phyloP scores from a whole-genome alignment of 1,140 invertebrate genomes.

The Trichonephila clavipes region DNA sequence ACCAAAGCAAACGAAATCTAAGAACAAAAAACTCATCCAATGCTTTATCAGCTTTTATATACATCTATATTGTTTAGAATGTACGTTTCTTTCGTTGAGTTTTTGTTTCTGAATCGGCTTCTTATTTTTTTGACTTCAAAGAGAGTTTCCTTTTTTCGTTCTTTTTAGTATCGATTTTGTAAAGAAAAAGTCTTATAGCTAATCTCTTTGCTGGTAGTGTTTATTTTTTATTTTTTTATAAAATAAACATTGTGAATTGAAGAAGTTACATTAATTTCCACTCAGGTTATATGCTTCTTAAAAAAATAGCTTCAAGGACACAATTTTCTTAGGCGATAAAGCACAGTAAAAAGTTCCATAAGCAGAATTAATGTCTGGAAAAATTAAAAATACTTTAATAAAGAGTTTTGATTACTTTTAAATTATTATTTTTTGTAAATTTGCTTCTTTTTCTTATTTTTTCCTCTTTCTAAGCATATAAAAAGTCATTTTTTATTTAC shows the following conservation, averaged over 20 bases:
- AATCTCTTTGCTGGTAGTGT: background rate
- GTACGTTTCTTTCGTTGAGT: background rate
- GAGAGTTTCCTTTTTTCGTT: background rate
- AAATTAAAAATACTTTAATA: too few species aligned
- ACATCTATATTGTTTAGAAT: slow-evolving; percentile 25
- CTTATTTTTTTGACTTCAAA: slow-evolving; percentile 24
- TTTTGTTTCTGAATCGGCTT: background rate
- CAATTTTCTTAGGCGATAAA: background rate
- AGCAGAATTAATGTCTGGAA: too few species aligned
- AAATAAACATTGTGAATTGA: background rate
- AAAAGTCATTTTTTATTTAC: too few species aligned
- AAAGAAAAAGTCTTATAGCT: background rate
- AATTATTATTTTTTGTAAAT: too few species aligned
- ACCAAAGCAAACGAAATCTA: slow-evolving; percentile 43
- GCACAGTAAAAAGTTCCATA: background rate
- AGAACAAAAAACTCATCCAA: slow-evolving; percentile 46
- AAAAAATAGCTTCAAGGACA: background rate
- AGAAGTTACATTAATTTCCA: slow-evolving; percentile 14
- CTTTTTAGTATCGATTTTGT: background rate
- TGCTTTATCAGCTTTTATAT: slow-evolving; percentile 46
- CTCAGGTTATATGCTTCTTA: background rate
- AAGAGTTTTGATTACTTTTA: too few species aligned
- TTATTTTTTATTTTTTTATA: too few species aligned
- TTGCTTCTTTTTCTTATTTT: too few species aligned
- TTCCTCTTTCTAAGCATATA: too few species aligned